Percentiles rank a stretch among this genome's conserved stretches.
Evolutionary conservation across 2,113 vertebrate species (phyloP).

Genomic region (Gasterosteus aculeatus): DNA sequence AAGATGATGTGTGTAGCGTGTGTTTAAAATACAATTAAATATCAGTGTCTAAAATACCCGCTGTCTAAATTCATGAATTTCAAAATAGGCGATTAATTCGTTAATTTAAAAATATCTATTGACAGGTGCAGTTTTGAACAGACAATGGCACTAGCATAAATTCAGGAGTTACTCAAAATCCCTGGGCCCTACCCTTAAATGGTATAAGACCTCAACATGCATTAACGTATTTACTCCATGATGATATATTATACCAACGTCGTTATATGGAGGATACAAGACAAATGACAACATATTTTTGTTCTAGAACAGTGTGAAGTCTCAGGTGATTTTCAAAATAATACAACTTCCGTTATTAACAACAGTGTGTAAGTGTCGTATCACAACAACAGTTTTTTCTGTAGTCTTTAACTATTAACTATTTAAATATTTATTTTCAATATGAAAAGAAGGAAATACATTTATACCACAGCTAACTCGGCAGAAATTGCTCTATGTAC

Average conservation of each 20-base stretch:
- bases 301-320: neutral
- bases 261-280: neutral
- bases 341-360: neutral
- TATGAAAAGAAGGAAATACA: neutral
- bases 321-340: neutral
- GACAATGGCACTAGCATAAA: neutral
- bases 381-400: neutral
- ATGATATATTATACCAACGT: neutral
- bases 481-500: neutral
- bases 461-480: too few relatives aligned
- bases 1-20: too few relatives aligned
- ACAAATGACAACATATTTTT: neutral
- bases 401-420: neutral
- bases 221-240: neutral
- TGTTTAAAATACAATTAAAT: too few relatives aligned
- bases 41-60: too few relatives aligned
- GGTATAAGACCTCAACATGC: too few relatives aligned
- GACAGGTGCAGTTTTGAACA: neutral
- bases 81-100: too few relatives aligned
- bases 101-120: too few relatives aligned
- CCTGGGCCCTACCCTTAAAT: neutral
- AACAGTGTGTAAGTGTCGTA: neutral
- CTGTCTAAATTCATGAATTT: too few relatives aligned
- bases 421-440: neutral
- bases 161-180: neutral